phyloP scores from a whole-genome alignment of 2,888 invertebrate genomes.

The Muschampia plurimacula region DNA sequence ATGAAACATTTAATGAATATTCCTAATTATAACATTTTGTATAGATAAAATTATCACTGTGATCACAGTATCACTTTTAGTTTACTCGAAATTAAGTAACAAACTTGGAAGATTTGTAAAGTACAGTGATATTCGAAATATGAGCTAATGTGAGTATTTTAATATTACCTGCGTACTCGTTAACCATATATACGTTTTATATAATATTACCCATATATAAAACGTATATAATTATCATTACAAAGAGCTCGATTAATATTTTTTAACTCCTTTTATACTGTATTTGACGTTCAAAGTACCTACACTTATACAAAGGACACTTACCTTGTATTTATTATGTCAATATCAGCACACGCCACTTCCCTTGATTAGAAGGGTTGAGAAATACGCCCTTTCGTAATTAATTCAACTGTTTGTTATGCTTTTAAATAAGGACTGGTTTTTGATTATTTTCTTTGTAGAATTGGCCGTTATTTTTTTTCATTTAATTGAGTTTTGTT shows the following conservation, averaged over 20 bases:
- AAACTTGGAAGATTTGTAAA: too few species aligned
- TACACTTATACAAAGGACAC: neutral
- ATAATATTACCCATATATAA: too few species aligned
- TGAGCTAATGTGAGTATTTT: too few species aligned
- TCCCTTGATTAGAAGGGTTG: slow-evolving; percentile 3
- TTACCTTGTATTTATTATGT: slow-evolving; percentile 12
- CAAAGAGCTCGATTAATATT: neutral
- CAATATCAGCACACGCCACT: slow-evolving; percentile 7
- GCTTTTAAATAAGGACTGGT: neutral
- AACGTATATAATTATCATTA: too few species aligned
- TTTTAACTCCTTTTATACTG: neutral
- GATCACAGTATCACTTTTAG: too few species aligned
- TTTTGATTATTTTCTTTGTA: neutral
- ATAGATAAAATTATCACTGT: too few species aligned
- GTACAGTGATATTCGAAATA: too few species aligned
- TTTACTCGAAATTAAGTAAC: too few species aligned
- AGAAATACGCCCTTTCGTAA: neutral
- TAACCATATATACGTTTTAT: too few species aligned
- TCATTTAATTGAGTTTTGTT: neutral
- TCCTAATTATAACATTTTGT: too few species aligned
- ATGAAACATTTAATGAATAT: too few species aligned
- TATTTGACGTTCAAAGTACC: slow-evolving; percentile 4
- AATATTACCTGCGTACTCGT: too few species aligned
- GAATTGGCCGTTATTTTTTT: neutral
- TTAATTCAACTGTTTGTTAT: slow-evolving; percentile 6